These are phyloP conservation scores for Popillia japonica DNA, from an alignment of 1,140 invertebrate species.

Conservation along the genomic window DNA sequence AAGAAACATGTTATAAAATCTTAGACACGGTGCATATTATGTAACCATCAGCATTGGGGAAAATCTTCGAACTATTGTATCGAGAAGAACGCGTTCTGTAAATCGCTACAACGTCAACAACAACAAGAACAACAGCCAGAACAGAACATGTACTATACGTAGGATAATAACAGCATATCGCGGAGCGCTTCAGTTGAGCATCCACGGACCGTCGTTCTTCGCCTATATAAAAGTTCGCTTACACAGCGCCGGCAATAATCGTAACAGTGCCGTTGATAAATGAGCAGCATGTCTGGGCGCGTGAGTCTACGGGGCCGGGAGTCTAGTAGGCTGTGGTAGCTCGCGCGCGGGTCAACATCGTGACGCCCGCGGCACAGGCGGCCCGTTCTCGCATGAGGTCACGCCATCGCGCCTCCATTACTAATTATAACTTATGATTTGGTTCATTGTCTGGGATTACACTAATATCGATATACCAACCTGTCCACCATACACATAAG, in stretches of 20 bases:
- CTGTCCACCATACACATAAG: background rate
- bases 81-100: background rate
- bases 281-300: conserved; percentile 42
- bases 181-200: background rate
- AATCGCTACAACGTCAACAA: background rate
- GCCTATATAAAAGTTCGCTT: conserved; percentile 24
- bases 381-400: conserved; percentile 41
- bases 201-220: background rate
- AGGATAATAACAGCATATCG: conserved; percentile 4
- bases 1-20: no score
- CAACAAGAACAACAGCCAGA: background rate
- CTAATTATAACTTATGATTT: conserved; percentile 45
- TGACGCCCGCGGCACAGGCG: conserved; percentile 40
- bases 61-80: background rate
- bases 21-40: no score
- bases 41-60: no score
- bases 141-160: background rate
- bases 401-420: conserved; percentile 42
- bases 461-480: conserved; percentile 11
- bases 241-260: conserved; percentile 37
- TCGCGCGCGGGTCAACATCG: conserved; percentile 44
- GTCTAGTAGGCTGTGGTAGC: conserved; percentile 40
- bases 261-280: conserved; percentile 41
- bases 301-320: conserved; percentile 42
- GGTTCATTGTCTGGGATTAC: conserved; percentile 39